phyloP scores from a whole-genome alignment of 2,113 vertebrate genomes.

The Apeltes quadracus region DNA sequence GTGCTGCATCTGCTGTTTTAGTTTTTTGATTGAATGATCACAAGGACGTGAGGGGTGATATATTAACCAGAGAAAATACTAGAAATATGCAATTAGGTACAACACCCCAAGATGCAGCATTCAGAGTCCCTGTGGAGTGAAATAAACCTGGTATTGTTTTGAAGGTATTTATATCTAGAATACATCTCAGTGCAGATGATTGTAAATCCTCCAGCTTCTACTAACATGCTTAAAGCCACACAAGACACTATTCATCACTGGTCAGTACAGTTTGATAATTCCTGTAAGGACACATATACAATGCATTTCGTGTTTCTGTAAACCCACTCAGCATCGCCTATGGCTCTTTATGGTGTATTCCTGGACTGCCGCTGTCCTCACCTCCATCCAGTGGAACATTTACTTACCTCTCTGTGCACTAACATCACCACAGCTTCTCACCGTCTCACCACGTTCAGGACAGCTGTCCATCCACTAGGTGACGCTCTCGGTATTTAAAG shows the following conservation, averaged over 20 bases:
- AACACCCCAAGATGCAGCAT: not conserved
- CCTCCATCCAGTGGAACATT: constrained; percentile 19
- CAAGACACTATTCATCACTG: constrained; percentile 14
- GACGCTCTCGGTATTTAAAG: constrained; percentile 76
- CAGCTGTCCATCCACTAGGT: constrained; percentile 75
- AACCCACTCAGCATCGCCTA: constrained; percentile 12
- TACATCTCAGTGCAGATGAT: not conserved
- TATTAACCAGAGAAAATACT: not conserved
- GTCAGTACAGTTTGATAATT: constrained; percentile 11
- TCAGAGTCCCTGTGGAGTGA: not conserved
- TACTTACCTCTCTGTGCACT: not conserved
- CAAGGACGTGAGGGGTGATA: not conserved
- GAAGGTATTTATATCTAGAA: no score
- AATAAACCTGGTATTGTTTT: no score
- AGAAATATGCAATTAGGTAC: not conserved
- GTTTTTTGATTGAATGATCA: not conserved
- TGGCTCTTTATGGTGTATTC: not conserved
- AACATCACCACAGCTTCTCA: not conserved
- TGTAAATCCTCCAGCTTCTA: not conserved
- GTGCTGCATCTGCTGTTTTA: not conserved
- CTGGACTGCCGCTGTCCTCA: not conserved
- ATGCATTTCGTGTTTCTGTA: not conserved
- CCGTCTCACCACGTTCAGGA: constrained; percentile 21
- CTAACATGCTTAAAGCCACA: constrained; percentile 6
- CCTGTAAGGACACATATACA: constrained; percentile 1